Evolutionary conservation across 35 echinoderm and acorn worm genomes (phyloP), one percentile per base, ranked within the genome.

Genomic region (Ptychodera flava): DNA sequence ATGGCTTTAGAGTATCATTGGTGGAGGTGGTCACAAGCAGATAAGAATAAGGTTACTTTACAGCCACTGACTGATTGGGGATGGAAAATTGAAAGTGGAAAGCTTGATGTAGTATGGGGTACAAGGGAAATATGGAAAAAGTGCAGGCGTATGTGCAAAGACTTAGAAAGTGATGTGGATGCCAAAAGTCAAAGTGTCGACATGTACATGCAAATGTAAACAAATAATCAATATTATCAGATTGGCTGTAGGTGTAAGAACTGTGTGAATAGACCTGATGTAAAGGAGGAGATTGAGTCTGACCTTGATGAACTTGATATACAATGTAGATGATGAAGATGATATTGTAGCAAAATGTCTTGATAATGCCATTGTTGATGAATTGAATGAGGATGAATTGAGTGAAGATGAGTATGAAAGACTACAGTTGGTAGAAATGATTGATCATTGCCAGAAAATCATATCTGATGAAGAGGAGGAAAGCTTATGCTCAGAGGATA

Each of bases 51-150:
- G 31, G 38, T 87, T 12, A 29, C 29, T 29, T 75, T 87, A 35
- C 90, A 78, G 32, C 84, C 86, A 34, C 36, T 81, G 0, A 87
- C 80, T n/a, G 31, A 37, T 22, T 79, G 82, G 81, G 90, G 90
- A 37, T 87, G 85, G 85, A 53, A 16, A 29, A n/a, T 82, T 1
- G 86, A 30, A 35, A 84, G 83, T 87, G 90, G 85, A 28, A 32
- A 78, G 27, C 78, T 91, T 27, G 78, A 38, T 34, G 85, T 87
- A 0, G n/a, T 91, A 82, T 91, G 90, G 85, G 90, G 87, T 53
- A 87, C 90, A 28, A 85, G 83, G 37, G 90, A 91, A 91, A 91
- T 52, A 86, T 81, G 15, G 76, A 82, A 30, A 91, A 82, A 38
- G 76, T 91, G 14, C 36, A 91, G 79, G 75, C 29, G 38, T 78